A percentile compares a stretch with the other conserved stretches of the same genome.
These are phyloP conservation scores for Campylomormyrus tamandua DNA, from an alignment of 2,113 vertebrate species.

Conservation along the genomic window DNA sequence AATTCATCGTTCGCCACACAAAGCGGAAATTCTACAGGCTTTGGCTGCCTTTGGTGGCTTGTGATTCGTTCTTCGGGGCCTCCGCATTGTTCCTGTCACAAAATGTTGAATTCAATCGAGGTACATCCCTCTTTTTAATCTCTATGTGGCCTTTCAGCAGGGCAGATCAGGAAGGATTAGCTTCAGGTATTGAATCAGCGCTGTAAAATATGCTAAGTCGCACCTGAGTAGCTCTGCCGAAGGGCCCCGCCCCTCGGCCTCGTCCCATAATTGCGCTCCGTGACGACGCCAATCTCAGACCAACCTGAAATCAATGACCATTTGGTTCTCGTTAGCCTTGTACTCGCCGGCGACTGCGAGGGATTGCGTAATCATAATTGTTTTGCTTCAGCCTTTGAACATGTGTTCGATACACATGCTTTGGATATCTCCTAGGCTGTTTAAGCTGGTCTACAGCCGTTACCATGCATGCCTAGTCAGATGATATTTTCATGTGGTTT, in stretches of 20 bases:
- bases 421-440: not conserved
- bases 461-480: constrained; percentile 2
- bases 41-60: not conserved
- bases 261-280: not conserved
- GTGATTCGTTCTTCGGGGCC: not conserved
- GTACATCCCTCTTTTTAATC: not conserved
- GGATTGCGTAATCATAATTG: not conserved
- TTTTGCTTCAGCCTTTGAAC: not conserved
- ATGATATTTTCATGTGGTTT: constrained; percentile 15
- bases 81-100: not conserved
- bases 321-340: not conserved
- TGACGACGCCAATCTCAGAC: no score
- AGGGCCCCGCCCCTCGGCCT: not conserved
- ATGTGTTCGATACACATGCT: not conserved
- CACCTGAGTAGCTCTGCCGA: not conserved
- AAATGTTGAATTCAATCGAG: not conserved
- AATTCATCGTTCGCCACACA: not conserved
- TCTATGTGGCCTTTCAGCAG: not conserved
- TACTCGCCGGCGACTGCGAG: not conserved
- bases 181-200: not conserved
- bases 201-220: not conserved
- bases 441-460: not conserved
- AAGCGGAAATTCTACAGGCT: not conserved
- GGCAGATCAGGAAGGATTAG: not conserved
- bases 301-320: not conserved